Evolutionary conservation across 92 coral and sea anemone genomes (phyloP), one percentile per base, ranked within the genome.

Genomic region (Zoanthus sociatus): DNA sequence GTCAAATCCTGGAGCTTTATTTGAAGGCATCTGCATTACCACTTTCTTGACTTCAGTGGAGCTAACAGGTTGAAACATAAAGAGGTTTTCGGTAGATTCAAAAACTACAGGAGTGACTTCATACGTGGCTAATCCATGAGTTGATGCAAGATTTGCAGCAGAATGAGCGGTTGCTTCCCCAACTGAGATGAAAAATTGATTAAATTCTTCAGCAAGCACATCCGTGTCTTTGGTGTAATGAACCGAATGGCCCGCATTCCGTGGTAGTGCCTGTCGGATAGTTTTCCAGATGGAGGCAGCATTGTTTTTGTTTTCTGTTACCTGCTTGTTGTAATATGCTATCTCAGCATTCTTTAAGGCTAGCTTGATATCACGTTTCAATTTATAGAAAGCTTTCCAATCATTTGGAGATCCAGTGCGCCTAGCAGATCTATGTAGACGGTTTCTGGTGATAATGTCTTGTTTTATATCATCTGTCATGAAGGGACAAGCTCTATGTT

Each of bases 381-480:
- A n/a, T 4, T 37, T 56, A 42, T 73, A 12, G 78, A 73, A 73
- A 9, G 78, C 78, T 45, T 73, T 61, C 76, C 82, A 66, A 58
- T 64, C 60, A 12, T 63, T 69, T n/a, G 84, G 73, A 32, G 71
- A 31, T 44, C 67, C 44, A 16, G 44, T 63, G 0, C 71, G 76
- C 44, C 48, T 69, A 1, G 89, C 84, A 21, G 18, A 20, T 77
- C 74, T 87, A 53, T 87, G 89, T 16, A 63, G 60, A 67, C 37
- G 30, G 77, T 87, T 87, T 37, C 84, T 53, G 31, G 55, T 66
- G 73, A 32, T 17, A 7, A 87, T 61, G 13, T 45, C 50, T 67
- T 86, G 60, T 78, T 37, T 87, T 48, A 77, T 87, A 44, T 77
- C 84, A 14, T 66, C 84, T 47, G 84, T 87, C 53, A 87, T 87